Percentiles rank a stretch among this genome's conserved stretches.
Evolutionary conservation across 2,888 invertebrate genomes (phyloP).

Genomic region (Brachypalpus laphriformis): DNA sequence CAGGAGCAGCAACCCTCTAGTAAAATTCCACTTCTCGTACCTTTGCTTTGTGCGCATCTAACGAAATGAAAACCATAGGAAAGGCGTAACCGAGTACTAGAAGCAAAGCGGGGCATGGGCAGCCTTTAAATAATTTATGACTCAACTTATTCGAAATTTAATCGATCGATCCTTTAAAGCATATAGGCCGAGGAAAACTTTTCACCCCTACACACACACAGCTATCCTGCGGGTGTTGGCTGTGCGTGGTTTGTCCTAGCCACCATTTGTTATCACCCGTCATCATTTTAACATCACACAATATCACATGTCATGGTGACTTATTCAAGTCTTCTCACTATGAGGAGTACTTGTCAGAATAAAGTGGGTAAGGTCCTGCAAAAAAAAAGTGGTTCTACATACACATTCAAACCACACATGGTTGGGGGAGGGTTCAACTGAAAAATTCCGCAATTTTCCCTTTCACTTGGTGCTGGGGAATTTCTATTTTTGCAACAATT

Average conservation of each 20-base stretch:
- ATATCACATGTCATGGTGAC: slow-evolving; percentile 42
- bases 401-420: background rate
- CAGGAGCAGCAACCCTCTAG: too few species aligned
- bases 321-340: background rate
- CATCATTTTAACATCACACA: slow-evolving; percentile 41
- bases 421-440: background rate
- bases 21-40: too few species aligned
- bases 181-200: slow-evolving; percentile 10
- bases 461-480: background rate
- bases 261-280: slow-evolving; percentile 30
- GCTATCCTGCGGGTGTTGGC: background rate
- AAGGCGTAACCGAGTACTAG: too few species aligned
- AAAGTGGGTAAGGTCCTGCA: background rate
- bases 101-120: background rate
- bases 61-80: slow-evolving; percentile 2
- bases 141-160: slow-evolving; percentile 52
- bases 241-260: background rate
- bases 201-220: too few species aligned
- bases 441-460: background rate
- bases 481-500: slow-evolving; percentile 20
- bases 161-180: slow-evolving; percentile 33
- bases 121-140: slow-evolving; percentile 52
- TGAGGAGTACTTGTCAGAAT: background rate
- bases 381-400: background rate
- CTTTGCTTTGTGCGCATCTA: background rate